A percentile compares a stretch with the other conserved stretches of the same genome.
These are phyloP conservation scores for Dicrostonyx torquatus DNA, from an alignment of 2,797 vertebrate genomes.

Conservation along the genomic window DNA sequence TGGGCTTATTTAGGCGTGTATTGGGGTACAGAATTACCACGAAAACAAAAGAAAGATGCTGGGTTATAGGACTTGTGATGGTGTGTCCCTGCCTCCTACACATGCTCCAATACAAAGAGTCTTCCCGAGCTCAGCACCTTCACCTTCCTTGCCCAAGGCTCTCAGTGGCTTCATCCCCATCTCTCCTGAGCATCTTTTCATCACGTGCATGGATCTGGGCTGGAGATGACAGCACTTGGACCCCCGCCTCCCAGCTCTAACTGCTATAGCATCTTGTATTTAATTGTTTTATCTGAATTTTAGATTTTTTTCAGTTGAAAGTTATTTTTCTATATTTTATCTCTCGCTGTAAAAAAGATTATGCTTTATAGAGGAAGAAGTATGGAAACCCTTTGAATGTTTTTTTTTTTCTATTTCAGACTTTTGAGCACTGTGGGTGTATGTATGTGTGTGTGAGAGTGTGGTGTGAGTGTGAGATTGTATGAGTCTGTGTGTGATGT, in stretches of 20 bases:
- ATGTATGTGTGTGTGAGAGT: not conserved
- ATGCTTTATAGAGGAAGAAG: not conserved
- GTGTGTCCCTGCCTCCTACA: not conserved
- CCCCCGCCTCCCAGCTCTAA: not conserved
- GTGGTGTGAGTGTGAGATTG: not conserved
- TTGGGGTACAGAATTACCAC: not conserved
- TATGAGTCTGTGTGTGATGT: not conserved
- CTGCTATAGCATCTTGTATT: not conserved
- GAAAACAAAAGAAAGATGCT: not conserved
- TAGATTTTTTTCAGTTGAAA: not conserved
- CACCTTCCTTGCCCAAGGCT: not conserved
- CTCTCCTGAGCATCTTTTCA: not conserved
- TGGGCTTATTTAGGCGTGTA: not conserved
- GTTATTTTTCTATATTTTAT: not conserved
- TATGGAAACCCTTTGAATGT: not conserved
- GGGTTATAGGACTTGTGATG: not conserved
- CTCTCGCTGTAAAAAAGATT: not conserved
- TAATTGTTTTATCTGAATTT: not conserved
- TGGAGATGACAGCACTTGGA: not conserved
- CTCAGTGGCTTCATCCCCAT: not conserved
- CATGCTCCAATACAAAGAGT: not conserved
- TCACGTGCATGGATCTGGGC: not conserved
- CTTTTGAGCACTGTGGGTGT: not conserved
- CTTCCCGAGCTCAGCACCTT: not conserved
- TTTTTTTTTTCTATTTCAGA: slow-evolving; percentile 18